Evolutionary conservation across 2,888 invertebrate genomes (phyloP).

Genomic region (Microdon myrmicae): DNA sequence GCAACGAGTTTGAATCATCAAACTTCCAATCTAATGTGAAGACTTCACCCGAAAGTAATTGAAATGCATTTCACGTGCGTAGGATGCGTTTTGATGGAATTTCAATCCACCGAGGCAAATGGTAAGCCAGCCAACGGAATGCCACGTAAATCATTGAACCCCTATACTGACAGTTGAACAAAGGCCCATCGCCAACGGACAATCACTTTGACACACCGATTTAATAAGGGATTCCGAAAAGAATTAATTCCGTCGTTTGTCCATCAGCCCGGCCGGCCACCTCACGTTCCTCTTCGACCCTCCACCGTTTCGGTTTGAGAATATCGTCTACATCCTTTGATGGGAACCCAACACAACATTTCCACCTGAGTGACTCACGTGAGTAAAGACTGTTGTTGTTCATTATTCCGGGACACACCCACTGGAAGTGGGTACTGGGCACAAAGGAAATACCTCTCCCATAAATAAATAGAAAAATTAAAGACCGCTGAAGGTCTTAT

Average conservation of each 20-base stretch:
- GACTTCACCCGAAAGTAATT: slow-evolving; percentile 28
- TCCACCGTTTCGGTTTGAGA: slow-evolving; percentile 3
- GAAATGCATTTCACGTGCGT: slow-evolving; percentile 51
- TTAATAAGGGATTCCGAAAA: slow-evolving; percentile 36
- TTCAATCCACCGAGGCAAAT: slow-evolving; percentile 30
- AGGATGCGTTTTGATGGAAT: slow-evolving; percentile 33
- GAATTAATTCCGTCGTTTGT: slow-evolving; percentile 34
- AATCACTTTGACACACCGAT: slow-evolving; percentile 10
- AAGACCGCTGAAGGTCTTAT: too few species aligned
- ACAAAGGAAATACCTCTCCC: slow-evolving; percentile 15
- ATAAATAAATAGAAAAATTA: slow-evolving; percentile 16
- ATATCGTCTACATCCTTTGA: slow-evolving; percentile 17
- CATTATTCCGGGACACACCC: slow-evolving; percentile 27
- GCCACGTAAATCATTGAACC: slow-evolving; percentile 51
- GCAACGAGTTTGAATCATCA: slow-evolving; percentile 25
- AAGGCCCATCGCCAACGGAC: slow-evolving; percentile 10
- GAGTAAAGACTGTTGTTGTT: slow-evolving; percentile 34
- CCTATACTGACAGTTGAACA: slow-evolving; percentile 17
- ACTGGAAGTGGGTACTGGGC: slow-evolving; percentile 1
- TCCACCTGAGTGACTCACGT: slow-evolving; percentile 50
- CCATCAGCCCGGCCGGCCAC: too few species aligned
- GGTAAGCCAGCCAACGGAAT: slow-evolving; percentile 26
- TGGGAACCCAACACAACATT: slow-evolving; percentile 12
- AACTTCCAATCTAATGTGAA: slow-evolving; percentile 42
- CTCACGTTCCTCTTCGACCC: too few species aligned